A percentile compares a stretch with the other conserved stretches of the same genome.
These are phyloP conservation scores for Drosophila incognita DNA, from an alignment of 2,888 invertebrate species.

Conservation along the genomic window DNA sequence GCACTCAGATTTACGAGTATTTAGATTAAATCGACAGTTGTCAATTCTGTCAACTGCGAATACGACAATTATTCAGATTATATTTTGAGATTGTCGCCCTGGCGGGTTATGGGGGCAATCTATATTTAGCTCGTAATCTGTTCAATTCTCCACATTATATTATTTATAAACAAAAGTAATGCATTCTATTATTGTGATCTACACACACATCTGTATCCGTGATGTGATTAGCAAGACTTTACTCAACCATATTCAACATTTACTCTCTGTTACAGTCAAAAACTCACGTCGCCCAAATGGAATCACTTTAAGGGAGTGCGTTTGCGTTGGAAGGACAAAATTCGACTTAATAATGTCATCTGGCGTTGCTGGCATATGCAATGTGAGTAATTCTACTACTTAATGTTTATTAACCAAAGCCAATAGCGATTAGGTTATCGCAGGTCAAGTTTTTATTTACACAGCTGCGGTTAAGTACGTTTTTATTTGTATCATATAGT, in stretches of 20 bases:
- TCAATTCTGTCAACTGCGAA: constrained; percentile 15
- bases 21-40: constrained; percentile 11
- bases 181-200: constrained; percentile 20
- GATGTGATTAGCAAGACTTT: not conserved
- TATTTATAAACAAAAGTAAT: constrained; percentile 47
- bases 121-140: constrained; percentile 52
- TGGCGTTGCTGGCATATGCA: constrained; percentile 99
- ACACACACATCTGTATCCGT: constrained; percentile 1
- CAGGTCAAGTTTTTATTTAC: not conserved
- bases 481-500: not conserved
- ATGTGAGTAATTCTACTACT: constrained; percentile 88
- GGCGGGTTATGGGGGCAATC: constrained; percentile 53
- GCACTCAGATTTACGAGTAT: constrained; percentile 13
- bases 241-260: not conserved
- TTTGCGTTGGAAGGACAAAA: constrained; percentile 99
- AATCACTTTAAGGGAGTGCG: constrained; percentile 99
- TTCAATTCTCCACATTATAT: constrained; percentile 31
- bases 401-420: not conserved
- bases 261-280: constrained; percentile 89
- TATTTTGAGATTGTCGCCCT: constrained; percentile 49
- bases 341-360: constrained; percentile 99
- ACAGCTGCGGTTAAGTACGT: not conserved
- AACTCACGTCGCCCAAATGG: constrained; percentile 99
- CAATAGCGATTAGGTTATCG: not conserved
- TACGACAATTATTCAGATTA: constrained; percentile 43